Conservation (phyloP, 2,888 invertebrate genomes). For the Calameuta filiformis region DNA sequence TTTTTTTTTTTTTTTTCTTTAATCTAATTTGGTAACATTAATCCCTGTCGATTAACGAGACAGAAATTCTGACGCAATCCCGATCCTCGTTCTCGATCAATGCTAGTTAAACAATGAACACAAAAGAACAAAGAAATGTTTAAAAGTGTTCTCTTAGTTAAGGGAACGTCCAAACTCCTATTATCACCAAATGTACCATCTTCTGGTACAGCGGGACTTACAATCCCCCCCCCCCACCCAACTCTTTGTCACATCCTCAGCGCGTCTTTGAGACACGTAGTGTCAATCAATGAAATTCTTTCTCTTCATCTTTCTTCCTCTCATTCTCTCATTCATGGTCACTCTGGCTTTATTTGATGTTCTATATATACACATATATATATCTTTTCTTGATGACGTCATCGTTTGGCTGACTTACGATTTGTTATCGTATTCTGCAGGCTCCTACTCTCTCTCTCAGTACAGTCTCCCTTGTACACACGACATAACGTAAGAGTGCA, state of each 20-base stretch:
- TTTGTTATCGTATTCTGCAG: not conserved
- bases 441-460: not conserved
- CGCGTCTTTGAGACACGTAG: not conserved
- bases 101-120: slow-evolving; percentile 32
- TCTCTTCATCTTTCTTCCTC: not conserved
- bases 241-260: not conserved
- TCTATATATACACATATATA: not conserved
- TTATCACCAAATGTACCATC: not conserved
- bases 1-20: slow-evolving; percentile 4
- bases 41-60: slow-evolving; percentile 15
- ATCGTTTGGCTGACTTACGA: not conserved
- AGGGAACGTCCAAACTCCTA: not conserved
- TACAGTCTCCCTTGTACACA: not conserved
- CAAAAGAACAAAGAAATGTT: slow-evolving; percentile 5
- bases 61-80: slow-evolving; percentile 22
- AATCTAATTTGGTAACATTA: not conserved
- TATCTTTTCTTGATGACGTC: not conserved
- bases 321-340: not conserved
- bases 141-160: not conserved
- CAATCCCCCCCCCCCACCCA: not conserved
- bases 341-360: not conserved
- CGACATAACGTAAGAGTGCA: slow-evolving; percentile 53
- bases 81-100: slow-evolving; percentile 35
- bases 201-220: not conserved
- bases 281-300: not conserved